Evolutionary conservation across 2,797 vertebrate genomes (phyloP).

Genomic region (Gastrophryne carolinensis): DNA sequence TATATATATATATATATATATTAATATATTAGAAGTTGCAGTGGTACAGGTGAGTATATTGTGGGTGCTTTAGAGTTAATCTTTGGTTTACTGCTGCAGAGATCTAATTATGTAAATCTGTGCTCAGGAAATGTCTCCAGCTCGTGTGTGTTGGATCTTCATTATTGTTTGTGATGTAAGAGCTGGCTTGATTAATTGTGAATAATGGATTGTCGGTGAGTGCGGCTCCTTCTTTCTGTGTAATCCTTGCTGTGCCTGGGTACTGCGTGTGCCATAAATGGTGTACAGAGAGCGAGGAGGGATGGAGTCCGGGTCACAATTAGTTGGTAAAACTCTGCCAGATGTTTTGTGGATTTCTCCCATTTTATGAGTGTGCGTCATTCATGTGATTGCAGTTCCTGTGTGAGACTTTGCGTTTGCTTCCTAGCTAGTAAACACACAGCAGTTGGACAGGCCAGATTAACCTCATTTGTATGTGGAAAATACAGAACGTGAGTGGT

Average conservation of each 20-base stretch:
- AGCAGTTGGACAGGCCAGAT: neutral
- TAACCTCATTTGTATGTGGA: neutral
- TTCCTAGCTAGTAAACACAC: neutral
- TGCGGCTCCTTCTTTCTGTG: neutral
- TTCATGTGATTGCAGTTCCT: constrained; percentile 37
- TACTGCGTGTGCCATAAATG: neutral
- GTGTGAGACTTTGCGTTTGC: constrained; percentile 7
- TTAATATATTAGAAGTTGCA: too few relatives aligned
- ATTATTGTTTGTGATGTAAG: neutral
- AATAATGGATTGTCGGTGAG: constrained; percentile 4
- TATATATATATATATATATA: too few relatives aligned
- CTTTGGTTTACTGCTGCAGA: neutral
- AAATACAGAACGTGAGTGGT: neutral
- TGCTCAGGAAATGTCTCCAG: constrained; percentile 11
- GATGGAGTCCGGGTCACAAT: neutral
- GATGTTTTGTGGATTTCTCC: constrained; percentile 31
- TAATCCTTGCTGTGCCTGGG: constrained; percentile 10
- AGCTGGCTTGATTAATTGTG: constrained; percentile 4
- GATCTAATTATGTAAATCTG: constrained; percentile 14
- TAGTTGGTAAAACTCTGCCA: constrained; percentile 18
- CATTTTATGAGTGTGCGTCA: constrained; percentile 35
- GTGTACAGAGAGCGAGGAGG: neutral
- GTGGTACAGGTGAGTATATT: too few relatives aligned
- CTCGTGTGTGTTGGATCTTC: neutral
- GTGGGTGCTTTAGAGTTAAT: constrained; percentile 15